Evolutionary conservation across 2,113 vertebrate genomes (phyloP).

Genomic region (Rousettus leschenaultii): DNA sequence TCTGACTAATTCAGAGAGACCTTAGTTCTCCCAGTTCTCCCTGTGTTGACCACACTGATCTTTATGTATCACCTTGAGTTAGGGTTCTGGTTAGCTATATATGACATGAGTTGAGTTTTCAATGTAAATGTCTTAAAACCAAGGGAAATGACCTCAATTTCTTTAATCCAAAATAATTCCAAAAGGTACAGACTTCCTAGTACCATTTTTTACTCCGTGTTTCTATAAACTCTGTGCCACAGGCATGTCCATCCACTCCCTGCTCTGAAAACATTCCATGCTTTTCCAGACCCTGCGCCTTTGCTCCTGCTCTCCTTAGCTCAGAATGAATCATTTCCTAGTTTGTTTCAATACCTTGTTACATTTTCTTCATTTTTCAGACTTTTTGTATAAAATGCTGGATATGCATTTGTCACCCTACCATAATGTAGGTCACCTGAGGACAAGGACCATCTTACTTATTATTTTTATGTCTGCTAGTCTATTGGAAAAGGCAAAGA

Average conservation of each 20-base stretch:
- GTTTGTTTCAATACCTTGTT: fast-evolving
- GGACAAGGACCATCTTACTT: not conserved
- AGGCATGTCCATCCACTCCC: not conserved
- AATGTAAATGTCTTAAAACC: not conserved
- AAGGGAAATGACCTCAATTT: not conserved
- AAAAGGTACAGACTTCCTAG: not conserved
- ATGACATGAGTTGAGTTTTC: not conserved
- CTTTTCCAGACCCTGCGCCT: not conserved
- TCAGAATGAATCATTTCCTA: not conserved
- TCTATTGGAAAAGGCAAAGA: not conserved
- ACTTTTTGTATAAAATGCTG: not conserved
- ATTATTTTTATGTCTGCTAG: not conserved
- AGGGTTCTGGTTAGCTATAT: not conserved
- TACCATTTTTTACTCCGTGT: not conserved
- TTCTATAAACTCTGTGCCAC: not conserved
- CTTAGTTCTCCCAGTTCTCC: not conserved
- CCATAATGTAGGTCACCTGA: not conserved
- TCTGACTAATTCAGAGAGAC: not conserved
- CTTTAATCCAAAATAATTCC: not conserved
- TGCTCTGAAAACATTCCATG: fast-evolving
- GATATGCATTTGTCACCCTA: not conserved
- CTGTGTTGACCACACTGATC: not conserved
- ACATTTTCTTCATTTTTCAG: not conserved
- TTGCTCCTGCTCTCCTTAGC: not conserved
- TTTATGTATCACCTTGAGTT: not conserved